phyloP scores from a whole-genome alignment of 2,113 vertebrate genomes.

The Gymnobelideus leadbeateri region DNA sequence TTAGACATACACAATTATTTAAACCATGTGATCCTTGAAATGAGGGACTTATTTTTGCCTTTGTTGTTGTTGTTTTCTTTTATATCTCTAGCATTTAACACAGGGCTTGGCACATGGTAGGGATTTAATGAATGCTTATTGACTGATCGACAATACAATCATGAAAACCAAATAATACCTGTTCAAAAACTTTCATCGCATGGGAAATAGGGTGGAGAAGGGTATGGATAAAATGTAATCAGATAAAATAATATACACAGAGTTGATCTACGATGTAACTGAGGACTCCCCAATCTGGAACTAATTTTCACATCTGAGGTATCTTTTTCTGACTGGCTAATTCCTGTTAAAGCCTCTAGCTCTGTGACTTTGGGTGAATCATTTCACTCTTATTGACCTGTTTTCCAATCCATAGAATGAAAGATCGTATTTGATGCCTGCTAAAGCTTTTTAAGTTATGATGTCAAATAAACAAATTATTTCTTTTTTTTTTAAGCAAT shows the following conservation, averaged over 20 bases:
- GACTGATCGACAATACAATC: background rate
- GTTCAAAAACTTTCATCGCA: background rate
- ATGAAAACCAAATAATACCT: background rate
- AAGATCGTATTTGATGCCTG: background rate
- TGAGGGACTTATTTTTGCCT: background rate
- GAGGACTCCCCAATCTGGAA: background rate
- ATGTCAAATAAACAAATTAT: background rate
- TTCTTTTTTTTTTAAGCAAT: too few relatives aligned
- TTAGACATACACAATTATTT: background rate
- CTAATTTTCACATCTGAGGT: background rate
- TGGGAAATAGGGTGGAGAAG: background rate
- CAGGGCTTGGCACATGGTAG: background rate
- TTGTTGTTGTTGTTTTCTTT: background rate
- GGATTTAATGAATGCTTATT: background rate
- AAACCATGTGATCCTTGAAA: background rate
- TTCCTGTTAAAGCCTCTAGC: background rate
- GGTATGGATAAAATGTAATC: background rate
- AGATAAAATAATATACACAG: background rate
- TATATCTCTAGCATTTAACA: background rate
- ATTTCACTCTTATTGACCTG: background rate
- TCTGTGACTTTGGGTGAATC: background rate
- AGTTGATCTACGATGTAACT: background rate
- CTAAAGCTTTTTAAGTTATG: background rate
- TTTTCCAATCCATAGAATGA: background rate
- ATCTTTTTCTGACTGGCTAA: background rate